Evolutionary conservation across 1,140 invertebrate species (phyloP).

Genomic region (Philopotamus ludificatus): DNA sequence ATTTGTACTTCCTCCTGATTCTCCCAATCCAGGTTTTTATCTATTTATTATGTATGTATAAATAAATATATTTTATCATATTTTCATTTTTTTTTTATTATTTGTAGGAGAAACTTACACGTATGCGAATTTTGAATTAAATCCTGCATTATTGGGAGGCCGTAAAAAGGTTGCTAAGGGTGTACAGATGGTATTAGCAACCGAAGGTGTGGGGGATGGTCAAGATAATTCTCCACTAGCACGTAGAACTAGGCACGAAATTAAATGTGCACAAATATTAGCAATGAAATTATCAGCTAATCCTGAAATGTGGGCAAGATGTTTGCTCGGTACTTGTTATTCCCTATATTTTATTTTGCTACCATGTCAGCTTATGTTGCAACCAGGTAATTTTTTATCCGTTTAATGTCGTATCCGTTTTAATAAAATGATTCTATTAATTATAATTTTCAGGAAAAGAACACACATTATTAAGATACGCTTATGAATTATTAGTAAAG

Average conservation of each 20-base stretch:
- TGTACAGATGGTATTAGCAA: conserved; percentile 13
- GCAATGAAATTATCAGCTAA: conserved; percentile 72
- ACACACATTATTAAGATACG: conserved; percentile 75
- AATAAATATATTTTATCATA: neutral
- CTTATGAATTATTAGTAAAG: conserved; percentile 83
- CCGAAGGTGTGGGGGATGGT: conserved; percentile 5
- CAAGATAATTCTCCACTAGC: conserved; percentile 86
- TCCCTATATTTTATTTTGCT: conserved; percentile 98
- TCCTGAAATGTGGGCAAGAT: conserved; percentile 90
- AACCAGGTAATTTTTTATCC: conserved; percentile 40
- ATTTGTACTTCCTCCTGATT: conserved; percentile 94
- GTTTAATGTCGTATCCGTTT: neutral
- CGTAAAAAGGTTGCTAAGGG: conserved; percentile 18
- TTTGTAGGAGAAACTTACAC: conserved; percentile 52
- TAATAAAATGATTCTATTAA: neutral
- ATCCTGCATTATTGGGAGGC: conserved; percentile 50
- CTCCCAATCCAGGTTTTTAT: conserved; percentile 51
- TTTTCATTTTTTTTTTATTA: conserved; percentile 18
- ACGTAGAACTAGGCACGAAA: conserved; percentile 90
- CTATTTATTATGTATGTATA: neutral
- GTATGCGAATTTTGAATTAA: conserved; percentile 58
- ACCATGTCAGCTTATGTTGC: conserved; percentile 62
- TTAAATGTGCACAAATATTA: conserved; percentile 86
- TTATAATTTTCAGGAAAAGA: conserved; percentile 54
- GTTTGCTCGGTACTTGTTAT: conserved; percentile 81